Conservation (phyloP, 2,797 vertebrate genomes). For the Malacoraja senta region DNA sequence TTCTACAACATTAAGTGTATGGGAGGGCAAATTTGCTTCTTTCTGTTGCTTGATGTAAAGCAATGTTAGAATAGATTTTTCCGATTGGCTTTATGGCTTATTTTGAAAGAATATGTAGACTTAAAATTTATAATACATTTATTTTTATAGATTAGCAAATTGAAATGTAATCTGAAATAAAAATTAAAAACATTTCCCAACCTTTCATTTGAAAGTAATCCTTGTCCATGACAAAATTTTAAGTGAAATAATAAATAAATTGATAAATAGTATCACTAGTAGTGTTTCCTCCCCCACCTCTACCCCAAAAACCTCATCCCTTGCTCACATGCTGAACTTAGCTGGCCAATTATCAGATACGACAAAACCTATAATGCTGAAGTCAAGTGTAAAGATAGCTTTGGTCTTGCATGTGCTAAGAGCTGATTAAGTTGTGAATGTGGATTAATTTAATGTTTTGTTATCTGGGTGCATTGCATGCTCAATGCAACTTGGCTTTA, state of each 20-base stretch:
- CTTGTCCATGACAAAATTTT: too few relatives aligned
- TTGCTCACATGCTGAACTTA: not conserved
- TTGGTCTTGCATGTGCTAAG: slow-evolving; percentile 32
- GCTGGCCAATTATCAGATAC: not conserved
- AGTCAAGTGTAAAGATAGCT: slow-evolving; percentile 13
- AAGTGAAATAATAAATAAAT: too few relatives aligned
- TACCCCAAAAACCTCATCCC: too few relatives aligned
- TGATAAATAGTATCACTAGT: too few relatives aligned
- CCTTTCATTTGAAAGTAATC: not conserved
- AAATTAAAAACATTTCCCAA: too few relatives aligned
- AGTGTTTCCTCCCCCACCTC: too few relatives aligned
- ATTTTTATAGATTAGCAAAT: not conserved
- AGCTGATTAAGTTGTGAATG: not conserved
- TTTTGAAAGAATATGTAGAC: not conserved
- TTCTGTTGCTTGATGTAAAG: not conserved
- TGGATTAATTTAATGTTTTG: not conserved
- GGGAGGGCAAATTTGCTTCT: not conserved
- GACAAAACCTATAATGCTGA: not conserved
- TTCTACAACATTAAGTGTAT: not conserved
- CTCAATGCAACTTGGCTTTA: not conserved
- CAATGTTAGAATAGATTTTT: not conserved
- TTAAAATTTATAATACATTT: not conserved
- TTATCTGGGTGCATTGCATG: not conserved
- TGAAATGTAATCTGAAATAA: not conserved
- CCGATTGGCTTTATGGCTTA: not conserved